Evolutionary conservation across 2,113 vertebrate species (phyloP), one percentile per base, ranked within the genome.

Genomic region (Centropus bengalensis): DNA sequence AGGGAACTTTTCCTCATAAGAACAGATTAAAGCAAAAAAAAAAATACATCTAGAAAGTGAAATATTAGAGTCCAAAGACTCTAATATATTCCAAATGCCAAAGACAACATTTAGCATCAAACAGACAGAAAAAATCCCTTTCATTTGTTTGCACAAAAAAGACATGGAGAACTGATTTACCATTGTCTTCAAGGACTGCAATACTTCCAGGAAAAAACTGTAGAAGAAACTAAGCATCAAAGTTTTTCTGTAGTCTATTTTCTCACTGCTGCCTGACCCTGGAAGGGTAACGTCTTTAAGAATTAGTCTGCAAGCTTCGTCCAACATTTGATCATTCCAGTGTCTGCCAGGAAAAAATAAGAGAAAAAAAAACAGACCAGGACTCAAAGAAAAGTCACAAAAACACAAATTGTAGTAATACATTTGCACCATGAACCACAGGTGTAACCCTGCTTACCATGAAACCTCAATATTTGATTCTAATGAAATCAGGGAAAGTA

Each of bases 171-270:
- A 38, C 9, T 30, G 64, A 60, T 71, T 79, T 93, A 97, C 97
- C 94, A 45, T 97, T 15, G 76, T 94, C 86, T 95, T 97, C 68
- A 99, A 96, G 60, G 96, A 97, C 82, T 98, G 98, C 17, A 97
- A 94, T 62, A 99, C 96, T 73, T 98, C 96, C 82, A 99, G 97
- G 96, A 99, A 97, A 97, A 99, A 99, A 64, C 97, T 99, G 97
- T 99, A 99, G 93, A 99, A 94, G 95, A 99, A 98, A 96, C 98
- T 99, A 96, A 99, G 91, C 7, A 98, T 93, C 90, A 99, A 91
- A 32, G 98, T 98, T 88, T 98, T 98, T 76, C 98, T 98, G 94
- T 99, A 99, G 60, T 98, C 97, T 45, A 97, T 96, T 59, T 97
- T 98, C 27, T 98, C 98, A 14, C 98, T 98, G 0, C 95, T 97